A percentile compares a stretch with the other conserved stretches of the same genome.
Conservation (phyloP, 1,140 invertebrate genomes). For the Bombus fervidus region DNA sequence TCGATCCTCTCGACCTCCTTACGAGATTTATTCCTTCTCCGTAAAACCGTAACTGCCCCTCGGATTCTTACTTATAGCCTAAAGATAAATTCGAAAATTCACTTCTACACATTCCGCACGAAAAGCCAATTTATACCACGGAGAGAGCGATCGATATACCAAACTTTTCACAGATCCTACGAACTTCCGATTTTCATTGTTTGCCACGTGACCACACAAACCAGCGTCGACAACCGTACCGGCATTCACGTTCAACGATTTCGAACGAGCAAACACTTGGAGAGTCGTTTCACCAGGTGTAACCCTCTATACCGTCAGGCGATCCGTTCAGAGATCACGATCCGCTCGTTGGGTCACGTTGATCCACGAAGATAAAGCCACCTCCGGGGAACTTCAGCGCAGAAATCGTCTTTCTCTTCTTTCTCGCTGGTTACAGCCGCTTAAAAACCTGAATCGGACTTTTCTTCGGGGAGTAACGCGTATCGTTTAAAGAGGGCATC, state of each 20-base stretch:
- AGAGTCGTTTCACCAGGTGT: not conserved
- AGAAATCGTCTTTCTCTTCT: constrained; percentile 14
- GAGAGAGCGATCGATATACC: not conserved
- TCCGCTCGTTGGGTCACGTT: constrained; percentile 36
- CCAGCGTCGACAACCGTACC: not conserved
- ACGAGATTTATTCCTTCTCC: not conserved
- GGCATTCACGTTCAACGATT: not conserved
- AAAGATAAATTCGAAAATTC: constrained; percentile 27
- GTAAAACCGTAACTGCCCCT: not conserved
- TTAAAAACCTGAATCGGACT: constrained; percentile 46
- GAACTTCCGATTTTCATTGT: constrained; percentile 18
- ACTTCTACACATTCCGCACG: not conserved
- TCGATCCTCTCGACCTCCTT: constrained; percentile 4
- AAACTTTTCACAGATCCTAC: not conserved
- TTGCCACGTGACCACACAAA: not conserved
- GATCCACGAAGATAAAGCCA: constrained; percentile 54
- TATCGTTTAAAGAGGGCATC: constrained; percentile 31
- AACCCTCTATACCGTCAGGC: not conserved
- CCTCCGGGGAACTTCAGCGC: not conserved
- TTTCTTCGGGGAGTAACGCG: constrained; percentile 17
- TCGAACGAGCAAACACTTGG: not conserved
- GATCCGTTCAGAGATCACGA: constrained; percentile 42
- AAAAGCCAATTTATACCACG: constrained; percentile 26
- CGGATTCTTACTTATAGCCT: not conserved
- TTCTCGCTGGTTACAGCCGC: constrained; percentile 19